Conservation (phyloP, 2,888 invertebrate genomes). For the Miltochrista miniata region DNA sequence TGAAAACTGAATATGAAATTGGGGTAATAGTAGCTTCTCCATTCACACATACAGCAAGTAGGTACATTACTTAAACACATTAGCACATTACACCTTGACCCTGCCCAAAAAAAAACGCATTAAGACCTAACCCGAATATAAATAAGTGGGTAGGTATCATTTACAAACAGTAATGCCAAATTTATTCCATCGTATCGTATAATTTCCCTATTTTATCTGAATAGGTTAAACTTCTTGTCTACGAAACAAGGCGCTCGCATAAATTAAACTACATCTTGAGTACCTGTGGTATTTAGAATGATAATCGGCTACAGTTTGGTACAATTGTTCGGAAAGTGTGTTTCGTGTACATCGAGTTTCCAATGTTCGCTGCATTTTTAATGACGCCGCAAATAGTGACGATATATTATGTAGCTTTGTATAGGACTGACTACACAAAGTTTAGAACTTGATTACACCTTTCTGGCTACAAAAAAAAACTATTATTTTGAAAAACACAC, state of each 20-base stretch:
- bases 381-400: too few species aligned
- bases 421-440: too few species aligned
- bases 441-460: too few species aligned
- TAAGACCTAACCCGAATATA: not conserved
- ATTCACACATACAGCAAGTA: too few species aligned
- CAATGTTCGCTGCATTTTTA: constrained; percentile 8
- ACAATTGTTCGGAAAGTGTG: constrained; percentile 20
- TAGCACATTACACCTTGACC: not conserved
- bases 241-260: constrained; percentile 29
- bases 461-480: too few species aligned
- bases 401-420: too few species aligned
- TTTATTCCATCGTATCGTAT: constrained; percentile 30
- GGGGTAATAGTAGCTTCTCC: not conserved
- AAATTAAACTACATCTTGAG: constrained; percentile 32
- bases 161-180: constrained; percentile 13
- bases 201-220: constrained; percentile 26
- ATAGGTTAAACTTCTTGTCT: constrained; percentile 30
- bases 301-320: constrained; percentile 21
- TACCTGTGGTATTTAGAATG: constrained; percentile 33
- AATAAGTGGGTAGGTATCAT: not conserved
- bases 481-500: too few species aligned
- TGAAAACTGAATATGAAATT: too few species aligned
- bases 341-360: constrained; percentile 24
- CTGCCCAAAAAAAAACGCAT: not conserved
- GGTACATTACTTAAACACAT: not conserved